Conservation (phyloP, 2,888 invertebrate species). For the Meganola albula region DNA sequence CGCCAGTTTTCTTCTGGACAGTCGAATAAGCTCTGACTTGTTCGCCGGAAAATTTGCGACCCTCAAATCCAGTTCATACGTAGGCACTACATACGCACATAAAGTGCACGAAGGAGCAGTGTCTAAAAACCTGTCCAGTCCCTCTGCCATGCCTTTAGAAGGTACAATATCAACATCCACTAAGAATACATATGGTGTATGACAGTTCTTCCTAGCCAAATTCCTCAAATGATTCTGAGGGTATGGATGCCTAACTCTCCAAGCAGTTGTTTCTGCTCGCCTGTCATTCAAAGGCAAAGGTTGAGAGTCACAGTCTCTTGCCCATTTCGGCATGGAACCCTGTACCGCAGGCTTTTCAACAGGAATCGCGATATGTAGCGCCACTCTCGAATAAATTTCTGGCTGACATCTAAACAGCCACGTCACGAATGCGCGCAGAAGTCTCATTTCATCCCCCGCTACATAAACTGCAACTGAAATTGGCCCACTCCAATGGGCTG, state of each 20-base stretch:
- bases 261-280: constrained; percentile 80
- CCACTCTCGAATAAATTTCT: constrained; percentile 83
- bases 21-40: constrained; percentile 85
- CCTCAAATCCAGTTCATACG: constrained; percentile 89
- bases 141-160: constrained; percentile 82
- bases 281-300: constrained; percentile 81
- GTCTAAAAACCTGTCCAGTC: constrained; percentile 82
- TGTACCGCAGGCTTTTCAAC: constrained; percentile 79
- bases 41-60: constrained; percentile 86
- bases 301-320: constrained; percentile 82
- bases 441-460: constrained; percentile 86
- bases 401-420: constrained; percentile 87
- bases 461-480: constrained; percentile 90
- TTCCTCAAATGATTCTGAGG: constrained; percentile 95
- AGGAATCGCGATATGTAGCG: constrained; percentile 86
- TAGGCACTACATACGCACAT: constrained; percentile 94
- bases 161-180: constrained; percentile 94
- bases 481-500: constrained; percentile 90
- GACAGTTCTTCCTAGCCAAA: constrained; percentile 90
- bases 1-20: constrained; percentile 88
- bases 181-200: constrained; percentile 87
- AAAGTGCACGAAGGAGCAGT: constrained; percentile 76
- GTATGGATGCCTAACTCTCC: constrained; percentile 87
- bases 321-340: constrained; percentile 78
- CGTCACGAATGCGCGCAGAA: constrained; percentile 84